These are phyloP conservation scores for Sebastes hubbsi DNA, from an alignment of 2,797 vertebrate species.

Conservation along the genomic window DNA sequence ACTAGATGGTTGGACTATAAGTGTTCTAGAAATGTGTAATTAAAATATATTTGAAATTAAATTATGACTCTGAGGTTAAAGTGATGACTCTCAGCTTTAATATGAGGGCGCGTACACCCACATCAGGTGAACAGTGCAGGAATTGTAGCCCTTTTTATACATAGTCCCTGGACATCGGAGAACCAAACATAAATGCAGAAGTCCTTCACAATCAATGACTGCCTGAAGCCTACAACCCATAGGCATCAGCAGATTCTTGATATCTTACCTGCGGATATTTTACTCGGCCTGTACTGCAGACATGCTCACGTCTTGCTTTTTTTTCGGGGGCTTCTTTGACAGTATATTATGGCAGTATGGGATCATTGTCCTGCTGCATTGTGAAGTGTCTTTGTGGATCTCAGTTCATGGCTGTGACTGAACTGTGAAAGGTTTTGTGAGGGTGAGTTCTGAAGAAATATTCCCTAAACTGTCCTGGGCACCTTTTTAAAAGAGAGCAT, in stretches of 20 bases:
- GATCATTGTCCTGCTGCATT: not conserved
- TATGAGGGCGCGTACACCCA: not conserved
- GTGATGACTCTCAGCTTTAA: not conserved
- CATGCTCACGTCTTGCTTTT: not conserved
- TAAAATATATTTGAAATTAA: not conserved
- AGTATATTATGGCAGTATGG: not conserved
- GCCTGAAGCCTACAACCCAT: not conserved
- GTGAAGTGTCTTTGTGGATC: not conserved
- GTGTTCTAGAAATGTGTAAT: not conserved
- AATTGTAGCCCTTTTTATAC: not conserved
- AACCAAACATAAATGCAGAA: not conserved
- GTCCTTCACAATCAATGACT: not conserved
- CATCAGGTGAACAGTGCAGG: not conserved
- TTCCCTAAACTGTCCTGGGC: not conserved
- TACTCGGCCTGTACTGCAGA: not conserved
- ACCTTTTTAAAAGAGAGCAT: not conserved
- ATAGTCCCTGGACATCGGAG: not conserved
- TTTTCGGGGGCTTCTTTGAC: not conserved
- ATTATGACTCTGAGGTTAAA: not conserved
- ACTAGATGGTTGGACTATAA: not conserved
- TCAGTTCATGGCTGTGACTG: not conserved
- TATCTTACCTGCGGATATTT: not conserved
- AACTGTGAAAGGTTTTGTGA: not conserved
- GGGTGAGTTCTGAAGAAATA: not conserved
- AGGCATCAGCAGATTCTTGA: not conserved